These are phyloP conservation scores for Stichopus horrens DNA, from an alignment of 53 echinoderm and acorn worm genomes.

Conservation along the genomic window DNA sequence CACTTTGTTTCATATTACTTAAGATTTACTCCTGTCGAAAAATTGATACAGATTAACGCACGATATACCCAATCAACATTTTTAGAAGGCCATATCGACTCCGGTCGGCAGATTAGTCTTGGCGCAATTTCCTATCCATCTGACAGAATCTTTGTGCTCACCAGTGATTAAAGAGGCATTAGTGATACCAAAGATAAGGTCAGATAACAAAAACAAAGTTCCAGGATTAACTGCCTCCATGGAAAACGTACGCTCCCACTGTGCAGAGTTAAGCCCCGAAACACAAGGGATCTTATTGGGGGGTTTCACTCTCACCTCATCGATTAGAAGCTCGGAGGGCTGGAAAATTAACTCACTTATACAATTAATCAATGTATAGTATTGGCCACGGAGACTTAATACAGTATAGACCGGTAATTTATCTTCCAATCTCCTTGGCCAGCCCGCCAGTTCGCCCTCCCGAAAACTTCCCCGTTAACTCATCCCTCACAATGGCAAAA, in stretches of 20 bases:
- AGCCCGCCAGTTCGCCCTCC: too few species aligned
- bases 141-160: neutral
- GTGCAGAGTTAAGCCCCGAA: neutral
- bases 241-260: neutral
- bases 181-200: slow-evolving; percentile 18
- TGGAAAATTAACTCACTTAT: slow-evolving; percentile 4
- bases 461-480: neutral
- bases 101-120: too few species aligned
- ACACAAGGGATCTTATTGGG: neutral
- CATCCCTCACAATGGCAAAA: neutral
- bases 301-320: neutral
- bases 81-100: too few species aligned
- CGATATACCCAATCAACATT: too few species aligned
- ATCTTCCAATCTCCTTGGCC: too few species aligned
- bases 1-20: too few species aligned
- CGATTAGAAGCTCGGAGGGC: neutral
- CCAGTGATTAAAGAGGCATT: neutral
- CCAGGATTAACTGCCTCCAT: neutral
- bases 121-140: neutral
- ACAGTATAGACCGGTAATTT: too few species aligned
- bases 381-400: too few species aligned
- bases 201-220: slow-evolving; percentile 24
- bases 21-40: too few species aligned
- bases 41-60: too few species aligned
- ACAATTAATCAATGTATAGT: slow-evolving; percentile 12